phyloP scores from a whole-genome alignment of 2,113 vertebrate genomes.

The Gopherus flavomarginatus region DNA sequence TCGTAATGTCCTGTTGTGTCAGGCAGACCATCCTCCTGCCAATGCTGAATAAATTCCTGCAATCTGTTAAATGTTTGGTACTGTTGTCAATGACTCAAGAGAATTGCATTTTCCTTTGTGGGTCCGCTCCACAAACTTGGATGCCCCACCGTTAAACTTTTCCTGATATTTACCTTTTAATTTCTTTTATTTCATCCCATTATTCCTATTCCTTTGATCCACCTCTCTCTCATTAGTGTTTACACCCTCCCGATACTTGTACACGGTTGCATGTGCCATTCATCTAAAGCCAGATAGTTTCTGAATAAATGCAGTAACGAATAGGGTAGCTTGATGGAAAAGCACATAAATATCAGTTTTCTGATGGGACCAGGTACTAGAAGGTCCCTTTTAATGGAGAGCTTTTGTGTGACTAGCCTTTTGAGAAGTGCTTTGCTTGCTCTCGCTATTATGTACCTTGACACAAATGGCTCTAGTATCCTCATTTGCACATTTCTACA shows the following conservation, averaged over 20 bases:
- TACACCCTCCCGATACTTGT: background rate
- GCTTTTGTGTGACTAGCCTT: conserved; percentile 46
- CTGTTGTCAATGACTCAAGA: background rate
- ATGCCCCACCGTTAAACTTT: background rate
- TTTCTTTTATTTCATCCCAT: background rate
- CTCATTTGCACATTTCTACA: conserved; percentile 65
- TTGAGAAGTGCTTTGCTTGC: conserved; percentile 20
- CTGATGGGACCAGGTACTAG: conserved; percentile 61
- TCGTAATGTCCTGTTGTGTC: background rate
- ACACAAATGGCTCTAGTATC: conserved; percentile 37
- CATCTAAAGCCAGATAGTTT: conserved; percentile 1
- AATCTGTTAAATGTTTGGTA: background rate
- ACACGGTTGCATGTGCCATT: conserved; percentile 19
- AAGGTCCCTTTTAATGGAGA: conserved; percentile 53
- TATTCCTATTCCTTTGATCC: conserved; percentile 7
- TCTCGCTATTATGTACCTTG: conserved; percentile 50
- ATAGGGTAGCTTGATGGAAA: conserved; percentile 21
- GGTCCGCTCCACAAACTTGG: background rate
- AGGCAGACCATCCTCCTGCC: background rate
- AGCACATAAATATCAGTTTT: conserved; percentile 58
- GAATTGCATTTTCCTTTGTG: background rate
- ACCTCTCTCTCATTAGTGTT: conserved; percentile 11
- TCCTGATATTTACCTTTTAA: background rate
- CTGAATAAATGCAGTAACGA: conserved; percentile 2
- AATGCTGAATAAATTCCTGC: background rate